Evolutionary conservation across 2,797 vertebrate genomes (phyloP).

Genomic region (Muscicapa striata): DNA sequence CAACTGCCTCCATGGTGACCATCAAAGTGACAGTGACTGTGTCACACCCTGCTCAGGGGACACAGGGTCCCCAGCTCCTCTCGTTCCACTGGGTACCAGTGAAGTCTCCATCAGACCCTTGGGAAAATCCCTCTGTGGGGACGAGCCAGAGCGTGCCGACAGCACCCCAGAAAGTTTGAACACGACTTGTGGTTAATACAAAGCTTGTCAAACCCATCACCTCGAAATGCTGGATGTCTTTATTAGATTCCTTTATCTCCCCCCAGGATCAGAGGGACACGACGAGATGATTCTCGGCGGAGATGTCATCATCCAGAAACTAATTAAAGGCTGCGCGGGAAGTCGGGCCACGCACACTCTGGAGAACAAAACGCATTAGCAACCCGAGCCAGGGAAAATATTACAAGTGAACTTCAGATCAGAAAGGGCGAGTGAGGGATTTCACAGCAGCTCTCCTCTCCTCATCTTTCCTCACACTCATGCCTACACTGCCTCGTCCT

Average conservation of each 20-base stretch:
- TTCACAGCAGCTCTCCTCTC: conserved; percentile 61
- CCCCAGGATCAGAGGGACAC: conserved; percentile 71
- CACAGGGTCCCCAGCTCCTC: neutral
- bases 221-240: conserved; percentile 77
- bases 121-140: conserved; percentile 17
- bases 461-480: neutral
- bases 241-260: conserved; percentile 81
- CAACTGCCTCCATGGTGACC: neutral
- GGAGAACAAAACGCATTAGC: conserved; percentile 79
- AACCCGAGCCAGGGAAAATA: conserved; percentile 66
- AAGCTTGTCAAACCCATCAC: conserved; percentile 80
- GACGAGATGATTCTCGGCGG: conserved; percentile 71
- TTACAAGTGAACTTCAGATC: conserved; percentile 76
- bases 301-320: conserved; percentile 81
- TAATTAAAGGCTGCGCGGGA: conserved; percentile 81
- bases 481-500: neutral
- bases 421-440: conserved; percentile 71
- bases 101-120: neutral
- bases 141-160: neutral
- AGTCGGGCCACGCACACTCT: conserved; percentile 69
- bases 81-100: neutral
- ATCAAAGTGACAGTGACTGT: neutral
- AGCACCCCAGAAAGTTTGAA: conserved; percentile 55
- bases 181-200: conserved; percentile 71
- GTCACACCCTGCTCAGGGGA: neutral